Evolutionary conservation across 1,140 invertebrate species (phyloP).

Genomic region (Eupristina koningsbergeri): DNA sequence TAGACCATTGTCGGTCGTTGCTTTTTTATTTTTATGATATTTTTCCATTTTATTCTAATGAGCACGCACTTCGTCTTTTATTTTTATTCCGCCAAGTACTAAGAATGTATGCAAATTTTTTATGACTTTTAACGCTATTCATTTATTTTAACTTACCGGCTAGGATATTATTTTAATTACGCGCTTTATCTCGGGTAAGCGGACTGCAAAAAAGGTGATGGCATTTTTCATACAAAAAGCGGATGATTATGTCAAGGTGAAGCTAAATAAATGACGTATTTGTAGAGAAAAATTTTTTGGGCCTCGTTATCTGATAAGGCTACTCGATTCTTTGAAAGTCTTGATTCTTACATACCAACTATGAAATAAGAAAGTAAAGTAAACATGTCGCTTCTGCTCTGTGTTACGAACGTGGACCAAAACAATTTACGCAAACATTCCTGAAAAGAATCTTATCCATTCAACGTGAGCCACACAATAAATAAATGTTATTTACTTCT

Average conservation of each 20-base stretch:
- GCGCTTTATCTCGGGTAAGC: background rate
- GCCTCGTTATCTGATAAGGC: background rate
- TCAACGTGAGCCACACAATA: background rate
- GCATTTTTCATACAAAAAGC: conserved; percentile 4
- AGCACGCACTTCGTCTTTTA: background rate
- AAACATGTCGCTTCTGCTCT: too few relatives aligned
- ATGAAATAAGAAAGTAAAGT: background rate
- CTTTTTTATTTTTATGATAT: background rate
- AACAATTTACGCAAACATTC: background rate
- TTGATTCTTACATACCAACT: background rate
- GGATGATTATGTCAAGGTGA: background rate
- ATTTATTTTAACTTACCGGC: conserved; percentile 3
- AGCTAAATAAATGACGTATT: background rate
- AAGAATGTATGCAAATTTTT: conserved; percentile 11
- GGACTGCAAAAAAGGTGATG: background rate
- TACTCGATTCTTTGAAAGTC: conserved; percentile 7
- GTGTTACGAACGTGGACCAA: background rate
- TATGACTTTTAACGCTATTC: background rate
- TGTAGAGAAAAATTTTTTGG: background rate
- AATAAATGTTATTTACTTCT: background rate
- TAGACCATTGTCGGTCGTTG: background rate
- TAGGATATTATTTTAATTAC: background rate
- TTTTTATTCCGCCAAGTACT: background rate
- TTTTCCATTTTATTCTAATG: background rate
- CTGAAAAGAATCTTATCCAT: background rate